Base-by-base conservation (phyloP, 2,797 vertebrate species). In the Labeo calbasu region DNA sequence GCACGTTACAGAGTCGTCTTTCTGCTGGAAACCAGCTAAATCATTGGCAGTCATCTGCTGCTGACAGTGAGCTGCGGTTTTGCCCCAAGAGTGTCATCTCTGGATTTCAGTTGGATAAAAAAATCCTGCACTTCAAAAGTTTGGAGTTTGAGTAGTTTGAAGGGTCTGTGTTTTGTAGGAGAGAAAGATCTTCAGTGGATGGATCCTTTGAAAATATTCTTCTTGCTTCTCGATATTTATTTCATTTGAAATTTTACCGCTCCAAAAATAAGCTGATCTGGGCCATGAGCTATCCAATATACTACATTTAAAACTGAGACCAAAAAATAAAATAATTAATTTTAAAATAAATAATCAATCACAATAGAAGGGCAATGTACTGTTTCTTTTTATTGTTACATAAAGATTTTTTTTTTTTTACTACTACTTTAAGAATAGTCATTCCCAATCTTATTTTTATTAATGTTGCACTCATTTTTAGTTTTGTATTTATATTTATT, bases 1-100 rank as follows among this genome's bases (percentile, higher is more conserved):
- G 93, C 91, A 93, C 89, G 88, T 92, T 94, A 93, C 55, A 90
- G 90, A 91, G 90, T 89, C 77, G 87, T 88, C 43, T 87, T 91
- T 91, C 90, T 85, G 51, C 90, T 77, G 90, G 88, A 93, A 90
- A 92, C 88, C 86, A 86, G 87, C 91, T 91, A 89, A 89, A 90
- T 92, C 89, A 90, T 85, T 86, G 81, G 86, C 87, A 88, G 91
- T 91, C 91, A 89, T 92, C 91, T 87, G 73, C 86, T 77, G 88
- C 90, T 91, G 92, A 91, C 91, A 89, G 83, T 13, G 84, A 84
- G 88, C 61, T 86, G 85, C 80, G 55, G 51, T 81, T 63, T 65
- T 75, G 25, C 28, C 65, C 70, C 19, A 1, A 65, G 55, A 43
- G 46, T 65, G 70, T 75, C 59, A 36, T 77, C 73, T 81, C 10